phyloP scores from a whole-genome alignment of 2,113 vertebrate genomes.

The Turnix velox region DNA sequence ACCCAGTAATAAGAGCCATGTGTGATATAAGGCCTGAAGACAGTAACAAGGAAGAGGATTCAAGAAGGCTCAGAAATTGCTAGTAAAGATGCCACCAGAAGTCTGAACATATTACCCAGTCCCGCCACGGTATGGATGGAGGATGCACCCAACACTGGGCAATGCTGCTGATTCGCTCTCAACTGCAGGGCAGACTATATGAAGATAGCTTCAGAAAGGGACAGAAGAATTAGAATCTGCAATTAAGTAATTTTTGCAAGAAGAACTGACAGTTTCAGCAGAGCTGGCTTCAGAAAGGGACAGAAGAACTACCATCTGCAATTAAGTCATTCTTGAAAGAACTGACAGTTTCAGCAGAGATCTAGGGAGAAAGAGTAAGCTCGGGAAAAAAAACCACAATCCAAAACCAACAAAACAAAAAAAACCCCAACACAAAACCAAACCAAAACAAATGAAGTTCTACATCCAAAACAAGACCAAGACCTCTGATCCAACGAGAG shows the following conservation, averaged over 20 bases:
- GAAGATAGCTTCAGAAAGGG: not conserved
- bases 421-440: too few species aligned
- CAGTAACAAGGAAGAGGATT: not conserved
- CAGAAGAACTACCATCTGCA: not conserved
- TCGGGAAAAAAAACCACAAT: not conserved
- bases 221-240: not conserved
- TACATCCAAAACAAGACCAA: not conserved
- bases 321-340: not conserved
- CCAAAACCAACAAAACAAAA: not conserved
- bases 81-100: not conserved
- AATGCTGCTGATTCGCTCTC: not conserved
- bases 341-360: not conserved
- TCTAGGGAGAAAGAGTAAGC: not conserved
- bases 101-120: not conserved
- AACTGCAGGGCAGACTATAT: not conserved
- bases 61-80: not conserved
- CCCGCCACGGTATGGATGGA: not conserved
- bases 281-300: not conserved
- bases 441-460: accelerated
- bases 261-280: not conserved
- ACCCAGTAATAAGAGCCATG: not conserved
- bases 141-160: not conserved
- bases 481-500: not conserved
- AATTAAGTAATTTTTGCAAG: not conserved
- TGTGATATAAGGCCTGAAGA: not conserved